Base-by-base conservation (phyloP, 2,888 invertebrate species). In the Epsilonema sp. region DNA sequence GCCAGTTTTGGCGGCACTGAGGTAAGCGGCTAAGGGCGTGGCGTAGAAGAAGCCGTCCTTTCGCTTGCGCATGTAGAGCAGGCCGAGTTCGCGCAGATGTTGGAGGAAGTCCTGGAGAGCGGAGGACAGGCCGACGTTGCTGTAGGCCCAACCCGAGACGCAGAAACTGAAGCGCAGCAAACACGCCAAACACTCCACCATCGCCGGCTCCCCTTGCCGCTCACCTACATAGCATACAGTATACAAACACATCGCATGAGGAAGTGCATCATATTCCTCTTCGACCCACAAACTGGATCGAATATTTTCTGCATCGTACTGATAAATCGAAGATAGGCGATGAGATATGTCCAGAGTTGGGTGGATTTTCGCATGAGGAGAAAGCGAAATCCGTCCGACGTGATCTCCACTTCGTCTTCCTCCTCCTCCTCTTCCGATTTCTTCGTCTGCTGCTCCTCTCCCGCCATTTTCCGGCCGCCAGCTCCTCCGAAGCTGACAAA, bases 331-430 rank as follows among this genome's bases (percentile, higher is more conserved):
- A 94, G 71, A 69, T 92, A 92, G 65, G 90, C 87, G 24, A 92
- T 76, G 62, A 97, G 79, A 69, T 97, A 97, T 67, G 87, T 80
- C 94, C 94, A 97, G 37, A 97, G 72, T 73, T 90, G 90, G 40
- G 86, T 81, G 11, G 85, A 79, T 0, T 87, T 83, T 64, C 89
- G 89, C 50, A 94, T 72, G 22, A 97, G 73, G 21, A 97, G 71
- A 68, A 97, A 97, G 70, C 97, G 94, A 68, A 97, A 97, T 1
- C 97, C 97, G 52, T 83, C 77, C 16, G n/a, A n/a, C 0, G 92
- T 92, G 53, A 94, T 92, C 19, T 82, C 78, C 1, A 55, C 49
- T 21, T 60, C 63, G 5, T 53, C 24, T 16, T 21, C 45, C 8
- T 13, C 45, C 13, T 16, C 19, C 5, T 48, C 11, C 20, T 37